phyloP scores from a whole-genome alignment of 2,888 invertebrate species.

The Acheta domesticus region DNA sequence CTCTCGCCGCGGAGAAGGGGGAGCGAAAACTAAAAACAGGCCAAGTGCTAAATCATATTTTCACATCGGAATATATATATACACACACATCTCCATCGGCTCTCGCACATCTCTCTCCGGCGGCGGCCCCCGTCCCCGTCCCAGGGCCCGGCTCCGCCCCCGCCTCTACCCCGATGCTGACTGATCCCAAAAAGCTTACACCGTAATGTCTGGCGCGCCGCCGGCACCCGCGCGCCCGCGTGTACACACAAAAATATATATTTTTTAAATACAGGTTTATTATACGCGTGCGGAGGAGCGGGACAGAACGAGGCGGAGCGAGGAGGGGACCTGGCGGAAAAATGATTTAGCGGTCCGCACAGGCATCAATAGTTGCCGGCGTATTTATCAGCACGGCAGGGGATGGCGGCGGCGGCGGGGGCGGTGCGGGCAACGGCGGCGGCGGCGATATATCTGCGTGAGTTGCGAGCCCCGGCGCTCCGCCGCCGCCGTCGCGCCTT shows the following conservation, averaged over 20 bases:
- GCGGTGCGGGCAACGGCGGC: not conserved
- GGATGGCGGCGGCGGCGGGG: not conserved
- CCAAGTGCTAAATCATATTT: constrained; percentile 34
- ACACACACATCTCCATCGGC: constrained; percentile 21
- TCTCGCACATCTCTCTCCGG: not conserved
- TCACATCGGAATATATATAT: constrained; percentile 32
- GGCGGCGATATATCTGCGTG: not conserved
- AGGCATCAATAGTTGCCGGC: constrained; percentile 18
- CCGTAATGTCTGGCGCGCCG: not conserved
- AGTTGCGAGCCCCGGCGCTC: not conserved
- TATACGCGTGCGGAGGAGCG: not conserved
- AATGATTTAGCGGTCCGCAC: constrained; percentile 18
- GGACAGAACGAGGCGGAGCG: not conserved
- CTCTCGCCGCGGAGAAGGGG: not conserved
- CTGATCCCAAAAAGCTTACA: constrained; percentile 18
- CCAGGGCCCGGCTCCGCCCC: no score
- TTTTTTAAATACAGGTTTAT: constrained; percentile 18
- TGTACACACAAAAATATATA: constrained; percentile 18
- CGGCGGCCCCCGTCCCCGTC: not conserved
- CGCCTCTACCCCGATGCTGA: not conserved
- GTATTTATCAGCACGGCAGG: constrained; percentile 1
- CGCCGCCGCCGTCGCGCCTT: not conserved
- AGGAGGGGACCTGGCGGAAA: not conserved
- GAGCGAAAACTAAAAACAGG: constrained; percentile 23
- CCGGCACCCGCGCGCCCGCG: not conserved